Percentiles rank a stretch among this genome's conserved stretches.
phyloP scores from a whole-genome alignment of 2,113 vertebrate species.

The Mormoops blainvillei region DNA sequence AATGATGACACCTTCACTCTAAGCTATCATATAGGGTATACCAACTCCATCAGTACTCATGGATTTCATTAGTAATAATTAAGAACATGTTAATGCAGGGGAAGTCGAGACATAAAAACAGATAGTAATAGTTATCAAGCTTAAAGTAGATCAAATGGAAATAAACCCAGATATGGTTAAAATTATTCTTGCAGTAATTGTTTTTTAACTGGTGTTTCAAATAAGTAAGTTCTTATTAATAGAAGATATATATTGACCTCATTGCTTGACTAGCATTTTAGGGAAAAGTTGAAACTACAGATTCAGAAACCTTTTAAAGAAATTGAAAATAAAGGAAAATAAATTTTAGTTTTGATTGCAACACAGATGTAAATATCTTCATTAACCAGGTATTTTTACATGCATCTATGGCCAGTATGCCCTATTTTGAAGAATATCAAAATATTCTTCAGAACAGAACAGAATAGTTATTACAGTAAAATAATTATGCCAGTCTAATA shows the following conservation, averaged over 20 bases:
- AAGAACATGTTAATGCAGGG: neutral
- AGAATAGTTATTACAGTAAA: neutral
- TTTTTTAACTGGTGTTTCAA: neutral
- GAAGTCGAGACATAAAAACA: neutral
- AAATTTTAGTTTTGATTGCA: neutral
- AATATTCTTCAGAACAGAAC: too few relatives aligned
- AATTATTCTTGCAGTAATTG: neutral
- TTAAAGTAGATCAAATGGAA: neutral
- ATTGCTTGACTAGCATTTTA: neutral
- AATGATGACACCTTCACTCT: neutral
- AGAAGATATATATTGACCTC: neutral
- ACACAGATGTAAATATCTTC: neutral
- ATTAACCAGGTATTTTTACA: neutral
- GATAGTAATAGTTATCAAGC: neutral
- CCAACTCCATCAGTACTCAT: neutral
- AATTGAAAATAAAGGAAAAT: neutral
- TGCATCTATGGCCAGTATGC: neutral
- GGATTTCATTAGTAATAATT: neutral
- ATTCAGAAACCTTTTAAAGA: neutral
- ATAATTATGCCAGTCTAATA: neutral
- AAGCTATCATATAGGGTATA: neutral
- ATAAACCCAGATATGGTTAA: neutral
- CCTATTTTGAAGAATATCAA: too few relatives aligned
- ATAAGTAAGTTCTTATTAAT: neutral
- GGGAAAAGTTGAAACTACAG: neutral